Base-by-base conservation (phyloP, 2,888 invertebrate genomes). In the Pyralis farinalis region DNA sequence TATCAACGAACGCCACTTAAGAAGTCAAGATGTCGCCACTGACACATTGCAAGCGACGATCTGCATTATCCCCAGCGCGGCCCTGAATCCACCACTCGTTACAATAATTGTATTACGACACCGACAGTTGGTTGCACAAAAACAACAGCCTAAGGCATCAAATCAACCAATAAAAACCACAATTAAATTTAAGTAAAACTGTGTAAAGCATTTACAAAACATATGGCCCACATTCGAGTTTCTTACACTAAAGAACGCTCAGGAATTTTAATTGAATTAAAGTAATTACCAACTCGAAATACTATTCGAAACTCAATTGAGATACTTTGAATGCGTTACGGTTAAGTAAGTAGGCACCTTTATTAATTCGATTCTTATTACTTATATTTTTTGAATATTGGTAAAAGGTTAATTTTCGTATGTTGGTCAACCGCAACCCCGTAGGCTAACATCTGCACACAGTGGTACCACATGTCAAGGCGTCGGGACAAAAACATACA, bases 401-500 rank as follows among this genome's bases (percentile, higher is more conserved):
- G 16, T 2, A 10, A 11, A 9, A 9, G 8, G n/a, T n/a, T n/a
- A n/a, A n/a, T 34, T 34, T 34, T 34, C 9, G 11, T 10, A 34
- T 25, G 12, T 5, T 36, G 27, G 28, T 27, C 12, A 29, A 28
- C 28, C 16, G 10, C 12, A 28, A 16, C 4, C 16, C 16, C 2
- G 45, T 49, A 44, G 42, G 41, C 49, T 59, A 57, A 62, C 63
- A 68, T 35, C 51, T 65, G 65, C 53, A 51, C 55, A 53, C 63
- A 60, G 60, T 60, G 63, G 62, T 62, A 55, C 56, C 70, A 70
- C 59, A 71, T 72, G 75, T 64, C 61, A 55, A 47, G 31, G 31
- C 9, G 27, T 11, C 35, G 51, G 56, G 51, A 63, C 63, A 68
- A 71, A 72, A 69, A 72, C 62, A 51, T 46, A 44, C 51, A 40